Conservation (phyloP, 53 echinoderm and acorn worm species). For the Holothuria leucospilota region DNA sequence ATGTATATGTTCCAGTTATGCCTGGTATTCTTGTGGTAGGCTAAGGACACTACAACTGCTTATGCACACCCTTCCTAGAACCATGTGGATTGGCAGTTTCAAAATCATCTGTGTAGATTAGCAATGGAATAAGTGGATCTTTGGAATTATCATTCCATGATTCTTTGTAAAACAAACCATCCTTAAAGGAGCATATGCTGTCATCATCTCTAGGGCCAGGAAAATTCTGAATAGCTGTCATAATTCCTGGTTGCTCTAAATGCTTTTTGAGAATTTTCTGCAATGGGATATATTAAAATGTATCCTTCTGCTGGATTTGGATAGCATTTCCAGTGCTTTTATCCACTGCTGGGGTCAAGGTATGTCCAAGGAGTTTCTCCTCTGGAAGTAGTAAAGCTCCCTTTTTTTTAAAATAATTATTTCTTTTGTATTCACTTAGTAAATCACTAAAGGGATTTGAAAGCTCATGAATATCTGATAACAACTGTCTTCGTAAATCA, state of each 20-base stretch:
- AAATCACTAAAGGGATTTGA: too few species aligned
- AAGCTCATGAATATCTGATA: too few species aligned
- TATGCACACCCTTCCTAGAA: constrained; percentile 38
- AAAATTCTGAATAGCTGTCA: too few species aligned
- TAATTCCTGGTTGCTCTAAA: constrained; percentile 73
- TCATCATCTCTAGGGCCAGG: too few species aligned
- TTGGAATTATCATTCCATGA: too few species aligned
- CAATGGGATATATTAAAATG: constrained; percentile 38
- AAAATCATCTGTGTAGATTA: constrained; percentile 48
- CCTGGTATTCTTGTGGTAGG: too few species aligned
- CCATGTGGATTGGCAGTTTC: too few species aligned
- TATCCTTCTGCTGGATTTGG: constrained; percentile 39
- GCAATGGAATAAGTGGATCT: too few species aligned
- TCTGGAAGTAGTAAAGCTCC: constrained; percentile 24
- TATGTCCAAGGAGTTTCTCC: constrained; percentile 34
- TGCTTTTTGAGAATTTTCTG: constrained; percentile 23
- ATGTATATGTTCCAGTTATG: too few species aligned
- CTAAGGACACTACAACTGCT: too few species aligned
- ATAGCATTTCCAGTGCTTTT: constrained; percentile 39
- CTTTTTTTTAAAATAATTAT: not conserved
- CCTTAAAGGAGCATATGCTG: not conserved
- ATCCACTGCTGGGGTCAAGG: constrained; percentile 45
- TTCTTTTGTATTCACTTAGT: too few species aligned
- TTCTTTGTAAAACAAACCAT: constrained; percentile 16
- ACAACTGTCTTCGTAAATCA: too few species aligned